phyloP scores from a whole-genome alignment of 1,140 invertebrate genomes.

The Lucilia cuprina region DNA sequence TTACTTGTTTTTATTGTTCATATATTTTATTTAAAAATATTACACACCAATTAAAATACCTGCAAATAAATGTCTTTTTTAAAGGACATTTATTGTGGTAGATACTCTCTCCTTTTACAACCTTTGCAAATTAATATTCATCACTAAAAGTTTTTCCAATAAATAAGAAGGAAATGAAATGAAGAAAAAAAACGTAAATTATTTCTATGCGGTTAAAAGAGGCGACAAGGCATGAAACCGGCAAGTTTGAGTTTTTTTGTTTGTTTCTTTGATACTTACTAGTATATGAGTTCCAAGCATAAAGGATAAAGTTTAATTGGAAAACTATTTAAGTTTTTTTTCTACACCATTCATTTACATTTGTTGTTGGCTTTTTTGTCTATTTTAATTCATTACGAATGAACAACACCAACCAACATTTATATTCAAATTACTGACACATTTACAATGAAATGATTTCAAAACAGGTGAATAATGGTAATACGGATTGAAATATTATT shows the following conservation, averaged over 20 bases:
- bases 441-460: background rate
- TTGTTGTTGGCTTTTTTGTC: background rate
- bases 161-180: background rate
- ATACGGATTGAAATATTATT: no score
- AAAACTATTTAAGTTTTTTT: constrained; percentile 56
- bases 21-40: no score
- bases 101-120: background rate
- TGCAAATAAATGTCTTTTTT: background rate
- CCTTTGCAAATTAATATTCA: background rate
- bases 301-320: constrained; percentile 38
- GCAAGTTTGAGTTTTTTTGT: constrained; percentile 49
- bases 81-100: background rate
- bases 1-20: no score
- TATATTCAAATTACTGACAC: constrained; percentile 3
- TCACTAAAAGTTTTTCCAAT: background rate
- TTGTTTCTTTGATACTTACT: constrained; percentile 45
- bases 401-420: constrained; percentile 7
- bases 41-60: background rate
- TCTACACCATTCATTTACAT: background rate
- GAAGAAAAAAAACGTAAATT: constrained; percentile 24
- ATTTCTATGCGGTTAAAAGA: constrained; percentile 58
- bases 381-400: constrained; percentile 27
- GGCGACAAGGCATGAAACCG: constrained; percentile 63
- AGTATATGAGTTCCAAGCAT: constrained; percentile 15
- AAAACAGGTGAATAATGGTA: background rate